These are phyloP conservation scores for Dipodomys merriami DNA, from an alignment of 2,113 vertebrate species.

Conservation along the genomic window DNA sequence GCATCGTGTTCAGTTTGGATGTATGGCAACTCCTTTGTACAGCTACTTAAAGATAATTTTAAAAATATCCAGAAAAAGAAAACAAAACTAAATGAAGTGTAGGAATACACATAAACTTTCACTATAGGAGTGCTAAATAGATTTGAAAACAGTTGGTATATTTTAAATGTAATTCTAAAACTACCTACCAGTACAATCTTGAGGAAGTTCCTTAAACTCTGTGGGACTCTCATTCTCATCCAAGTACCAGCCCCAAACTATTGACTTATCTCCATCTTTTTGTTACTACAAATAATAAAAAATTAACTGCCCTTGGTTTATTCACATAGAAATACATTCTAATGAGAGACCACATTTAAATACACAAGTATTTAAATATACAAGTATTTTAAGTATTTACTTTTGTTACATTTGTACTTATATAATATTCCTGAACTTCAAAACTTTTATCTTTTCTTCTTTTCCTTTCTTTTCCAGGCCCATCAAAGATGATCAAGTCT, in stretches of 20 bases:
- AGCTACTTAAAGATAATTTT: no score
- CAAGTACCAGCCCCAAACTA: constrained; percentile 27
- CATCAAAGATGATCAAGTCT: constrained; percentile 41
- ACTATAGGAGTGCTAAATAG: background rate
- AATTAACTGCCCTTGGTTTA: constrained; percentile 8
- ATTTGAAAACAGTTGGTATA: background rate
- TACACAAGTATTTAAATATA: constrained; percentile 44
- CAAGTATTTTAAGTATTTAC: constrained; percentile 31
- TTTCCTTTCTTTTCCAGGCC: constrained; percentile 26
- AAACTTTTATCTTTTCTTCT: constrained; percentile 54
- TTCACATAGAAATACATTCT: constrained; percentile 39
- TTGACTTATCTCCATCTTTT: background rate
- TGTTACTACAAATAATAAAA: background rate
- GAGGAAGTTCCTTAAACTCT: constrained; percentile 1
- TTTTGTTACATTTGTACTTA: constrained; percentile 57
- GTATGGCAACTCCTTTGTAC: no score
- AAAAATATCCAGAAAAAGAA: no score
- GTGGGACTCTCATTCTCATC: background rate
- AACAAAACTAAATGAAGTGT: background rate
- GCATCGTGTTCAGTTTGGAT: no score
- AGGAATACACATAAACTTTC: constrained; percentile 10
- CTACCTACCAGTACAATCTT: background rate
- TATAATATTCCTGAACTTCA: constrained; percentile 61
- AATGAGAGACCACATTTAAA: constrained; percentile 22
- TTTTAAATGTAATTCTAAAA: background rate